Evolutionary conservation across 1,140 invertebrate species (phyloP).

Genomic region (Cyclargus thomasi): DNA sequence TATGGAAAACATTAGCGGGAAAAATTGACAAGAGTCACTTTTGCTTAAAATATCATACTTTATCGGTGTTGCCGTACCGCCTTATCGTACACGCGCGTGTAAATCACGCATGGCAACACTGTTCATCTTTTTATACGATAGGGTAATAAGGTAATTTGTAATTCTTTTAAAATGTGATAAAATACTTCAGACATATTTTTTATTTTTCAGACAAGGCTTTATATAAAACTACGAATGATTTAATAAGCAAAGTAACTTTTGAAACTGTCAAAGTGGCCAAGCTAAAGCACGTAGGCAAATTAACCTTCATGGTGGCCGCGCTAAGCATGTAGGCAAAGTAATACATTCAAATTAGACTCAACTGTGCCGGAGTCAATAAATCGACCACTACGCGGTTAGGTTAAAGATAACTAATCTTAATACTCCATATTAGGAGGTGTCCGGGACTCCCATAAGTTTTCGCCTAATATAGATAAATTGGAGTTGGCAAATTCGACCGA

Average conservation of each 20-base stretch:
- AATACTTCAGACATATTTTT: not conserved
- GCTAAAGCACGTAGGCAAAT: too few relatives aligned
- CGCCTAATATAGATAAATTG: constrained; percentile 12
- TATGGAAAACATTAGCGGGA: constrained; percentile 31
- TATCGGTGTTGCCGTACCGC: not conserved
- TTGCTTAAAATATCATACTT: constrained; percentile 20
- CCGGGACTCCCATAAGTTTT: not conserved
- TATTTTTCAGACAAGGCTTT: too few relatives aligned
- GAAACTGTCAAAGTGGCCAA: too few relatives aligned
- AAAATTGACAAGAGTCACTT: constrained; percentile 19
- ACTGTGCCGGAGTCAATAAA: not conserved
- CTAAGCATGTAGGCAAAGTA: not conserved
- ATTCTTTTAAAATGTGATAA: not conserved
- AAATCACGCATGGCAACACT: constrained; percentile 4
- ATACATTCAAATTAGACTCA: not conserved
- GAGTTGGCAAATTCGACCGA: not conserved
- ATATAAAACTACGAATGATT: too few relatives aligned
- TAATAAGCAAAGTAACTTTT: too few relatives aligned
- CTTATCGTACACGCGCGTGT: not conserved
- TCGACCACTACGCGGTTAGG: not conserved
- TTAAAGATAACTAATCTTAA: constrained; percentile 16
- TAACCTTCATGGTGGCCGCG: too few relatives aligned
- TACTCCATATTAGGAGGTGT: constrained; percentile 13
- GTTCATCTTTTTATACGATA: not conserved
- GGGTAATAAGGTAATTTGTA: not conserved